A percentile compares a stretch with the other conserved stretches of the same genome.
Evolutionary conservation across 2,113 vertebrate genomes (phyloP).

Genomic region (Pygoscelis adeliae): DNA sequence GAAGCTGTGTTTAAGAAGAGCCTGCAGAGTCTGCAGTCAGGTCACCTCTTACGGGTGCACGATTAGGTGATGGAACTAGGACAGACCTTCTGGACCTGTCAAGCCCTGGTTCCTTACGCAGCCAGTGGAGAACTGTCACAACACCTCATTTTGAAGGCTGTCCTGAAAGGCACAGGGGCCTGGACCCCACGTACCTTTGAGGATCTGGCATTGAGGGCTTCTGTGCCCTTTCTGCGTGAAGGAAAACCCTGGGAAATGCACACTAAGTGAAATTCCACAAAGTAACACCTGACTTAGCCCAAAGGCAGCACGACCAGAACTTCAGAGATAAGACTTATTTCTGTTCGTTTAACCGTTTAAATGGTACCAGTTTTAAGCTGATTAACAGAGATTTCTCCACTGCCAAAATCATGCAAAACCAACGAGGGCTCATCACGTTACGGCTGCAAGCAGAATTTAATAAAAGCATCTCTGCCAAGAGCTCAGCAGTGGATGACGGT

Average conservation of each 20-base stretch:
- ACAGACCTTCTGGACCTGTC: background rate
- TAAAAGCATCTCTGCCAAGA: background rate
- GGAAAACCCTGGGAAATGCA: background rate
- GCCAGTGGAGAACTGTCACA: background rate
- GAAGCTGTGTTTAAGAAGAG: background rate
- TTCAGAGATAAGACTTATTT: background rate
- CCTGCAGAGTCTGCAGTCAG: background rate
- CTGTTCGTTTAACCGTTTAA: background rate
- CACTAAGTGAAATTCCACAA: background rate
- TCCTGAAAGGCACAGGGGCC: background rate
- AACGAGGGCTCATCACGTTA: accelerated
- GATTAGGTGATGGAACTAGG: background rate
- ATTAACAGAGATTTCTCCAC: background rate
- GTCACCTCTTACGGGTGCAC: background rate
- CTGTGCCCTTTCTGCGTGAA: background rate
- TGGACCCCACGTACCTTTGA: background rate
- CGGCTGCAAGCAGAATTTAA: background rate
- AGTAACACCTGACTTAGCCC: background rate
- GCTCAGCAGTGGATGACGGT: background rate
- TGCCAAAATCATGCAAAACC: background rate
- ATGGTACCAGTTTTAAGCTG: background rate
- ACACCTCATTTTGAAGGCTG: background rate
- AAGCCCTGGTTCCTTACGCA: background rate
- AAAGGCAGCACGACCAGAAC: background rate
- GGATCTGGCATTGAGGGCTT: background rate